Conservation (phyloP, 2,888 invertebrate species). For the Cantharis lateralis region DNA sequence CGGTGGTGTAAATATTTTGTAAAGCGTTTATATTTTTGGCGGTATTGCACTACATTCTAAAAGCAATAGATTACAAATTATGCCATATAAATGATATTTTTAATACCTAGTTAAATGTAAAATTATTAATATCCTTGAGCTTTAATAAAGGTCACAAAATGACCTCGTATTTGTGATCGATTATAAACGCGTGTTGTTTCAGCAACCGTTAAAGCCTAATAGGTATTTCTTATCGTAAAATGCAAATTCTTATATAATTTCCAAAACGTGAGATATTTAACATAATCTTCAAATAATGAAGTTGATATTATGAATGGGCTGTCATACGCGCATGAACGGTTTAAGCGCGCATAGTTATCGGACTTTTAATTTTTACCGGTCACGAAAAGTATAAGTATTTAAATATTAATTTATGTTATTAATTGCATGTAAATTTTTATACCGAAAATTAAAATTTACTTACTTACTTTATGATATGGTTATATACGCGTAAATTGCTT, state of each 20-base stretch:
- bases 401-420: constrained; percentile 46
- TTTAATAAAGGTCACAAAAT: constrained; percentile 28
- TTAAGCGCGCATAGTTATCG: constrained; percentile 39
- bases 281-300: constrained; percentile 53
- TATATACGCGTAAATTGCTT: not conserved
- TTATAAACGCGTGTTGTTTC: constrained; percentile 35
- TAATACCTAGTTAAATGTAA: not conserved
- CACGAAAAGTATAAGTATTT: constrained; percentile 46
- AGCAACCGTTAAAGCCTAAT: constrained; percentile 44
- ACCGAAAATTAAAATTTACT: constrained; percentile 15
- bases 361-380: constrained; percentile 43
- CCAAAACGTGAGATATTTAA: constrained; percentile 46
- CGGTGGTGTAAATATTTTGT: constrained; percentile 18
- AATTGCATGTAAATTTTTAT: constrained; percentile 34
- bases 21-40: constrained; percentile 9
- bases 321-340: constrained; percentile 47
- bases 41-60: not conserved
- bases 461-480: not conserved
- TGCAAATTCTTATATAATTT: constrained; percentile 50
- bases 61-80: not conserved
- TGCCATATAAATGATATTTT: not conserved
- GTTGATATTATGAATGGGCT: constrained; percentile 51
- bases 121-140: constrained; percentile 12
- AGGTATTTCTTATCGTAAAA: constrained; percentile 47
- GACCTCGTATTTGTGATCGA: constrained; percentile 42